These are phyloP conservation scores for Rotaria macrura DNA, from an alignment of 2,888 invertebrate genomes.

Conservation along the genomic window DNA sequence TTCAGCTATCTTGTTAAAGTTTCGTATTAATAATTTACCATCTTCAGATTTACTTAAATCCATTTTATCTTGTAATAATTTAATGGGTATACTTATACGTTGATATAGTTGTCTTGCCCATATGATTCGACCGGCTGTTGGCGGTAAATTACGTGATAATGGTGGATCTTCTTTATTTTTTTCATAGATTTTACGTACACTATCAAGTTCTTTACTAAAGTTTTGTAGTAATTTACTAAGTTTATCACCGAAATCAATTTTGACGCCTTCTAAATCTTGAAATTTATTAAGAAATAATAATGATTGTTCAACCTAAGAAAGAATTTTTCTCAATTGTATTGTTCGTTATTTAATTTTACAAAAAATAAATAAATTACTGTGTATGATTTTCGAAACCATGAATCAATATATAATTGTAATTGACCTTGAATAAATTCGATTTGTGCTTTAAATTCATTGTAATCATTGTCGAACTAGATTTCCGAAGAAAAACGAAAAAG, in stretches of 20 bases:
- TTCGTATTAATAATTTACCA: slow-evolving; percentile 40
- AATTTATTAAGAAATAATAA: slow-evolving; percentile 47
- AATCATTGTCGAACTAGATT: slow-evolving; percentile 67
- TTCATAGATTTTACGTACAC: slow-evolving; percentile 65
- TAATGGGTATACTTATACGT: slow-evolving; percentile 71
- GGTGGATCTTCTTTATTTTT: slow-evolving; percentile 79
- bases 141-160: slow-evolving; percentile 74
- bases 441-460: slow-evolving; percentile 65
- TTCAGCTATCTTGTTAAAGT: slow-evolving; percentile 51
- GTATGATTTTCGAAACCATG: slow-evolving; percentile 44
- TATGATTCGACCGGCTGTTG: slow-evolving; percentile 67
- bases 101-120: slow-evolving; percentile 71
- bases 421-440: slow-evolving; percentile 55
- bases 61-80: slow-evolving; percentile 48
- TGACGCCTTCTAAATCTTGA: slow-evolving; percentile 45
- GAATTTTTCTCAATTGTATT: neutral
- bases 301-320: slow-evolving; percentile 46
- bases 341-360: neutral
- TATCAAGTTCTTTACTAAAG: slow-evolving; percentile 70
- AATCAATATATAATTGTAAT: slow-evolving; percentile 60
- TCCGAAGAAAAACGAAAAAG: slow-evolving; percentile 32
- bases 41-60: slow-evolving; percentile 41
- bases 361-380: slow-evolving; percentile 41
- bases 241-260: slow-evolving; percentile 49
- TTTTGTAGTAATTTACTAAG: slow-evolving; percentile 47